These are phyloP conservation scores for Agrenia bidenticulata DNA, from an alignment of 2,888 invertebrate species.

Conservation along the genomic window DNA sequence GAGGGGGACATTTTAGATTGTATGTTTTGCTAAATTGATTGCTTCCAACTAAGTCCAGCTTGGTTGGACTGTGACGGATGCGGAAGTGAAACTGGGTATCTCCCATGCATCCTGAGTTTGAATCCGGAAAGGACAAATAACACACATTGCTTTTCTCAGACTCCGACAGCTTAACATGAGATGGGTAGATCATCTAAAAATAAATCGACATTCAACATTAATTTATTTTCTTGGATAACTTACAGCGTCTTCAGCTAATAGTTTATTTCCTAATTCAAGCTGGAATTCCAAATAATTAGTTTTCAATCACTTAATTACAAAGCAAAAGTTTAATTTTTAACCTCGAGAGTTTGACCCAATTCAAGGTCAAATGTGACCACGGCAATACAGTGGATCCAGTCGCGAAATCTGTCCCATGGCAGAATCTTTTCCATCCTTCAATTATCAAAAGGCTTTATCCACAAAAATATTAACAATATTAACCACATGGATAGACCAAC, in stretches of 20 bases:
- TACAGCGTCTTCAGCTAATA: too few relatives aligned
- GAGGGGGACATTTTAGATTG: slow-evolving; percentile 74
- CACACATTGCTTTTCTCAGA: slow-evolving; percentile 91
- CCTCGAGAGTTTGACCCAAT: slow-evolving; percentile 97
- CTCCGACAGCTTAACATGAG: slow-evolving; percentile 73
- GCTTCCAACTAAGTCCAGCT: slow-evolving; percentile 50
- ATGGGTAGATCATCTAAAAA: slow-evolving; percentile 76
- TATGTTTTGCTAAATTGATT: slow-evolving; percentile 59
- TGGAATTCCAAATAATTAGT: too few relatives aligned
- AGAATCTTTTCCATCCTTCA: slow-evolving; percentile 48
- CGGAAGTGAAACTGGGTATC: slow-evolving; percentile 96
- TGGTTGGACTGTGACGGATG: slow-evolving; percentile 69
- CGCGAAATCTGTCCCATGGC: slow-evolving; percentile 73
- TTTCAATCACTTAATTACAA: not conserved
- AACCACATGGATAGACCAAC: too few relatives aligned
- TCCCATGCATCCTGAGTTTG: slow-evolving; percentile 98
- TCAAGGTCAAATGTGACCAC: slow-evolving; percentile 98
- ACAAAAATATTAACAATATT: too few relatives aligned
- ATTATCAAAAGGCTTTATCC: too few relatives aligned
- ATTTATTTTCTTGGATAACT: too few relatives aligned
- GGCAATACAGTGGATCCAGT: slow-evolving; percentile 97
- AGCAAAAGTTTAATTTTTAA: slow-evolving; percentile 54
- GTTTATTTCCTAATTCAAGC: too few relatives aligned
- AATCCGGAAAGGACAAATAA: slow-evolving; percentile 98
- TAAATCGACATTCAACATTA: too few relatives aligned